phyloP scores from a whole-genome alignment of 2,888 invertebrate species.

The Campaea margaritaria region DNA sequence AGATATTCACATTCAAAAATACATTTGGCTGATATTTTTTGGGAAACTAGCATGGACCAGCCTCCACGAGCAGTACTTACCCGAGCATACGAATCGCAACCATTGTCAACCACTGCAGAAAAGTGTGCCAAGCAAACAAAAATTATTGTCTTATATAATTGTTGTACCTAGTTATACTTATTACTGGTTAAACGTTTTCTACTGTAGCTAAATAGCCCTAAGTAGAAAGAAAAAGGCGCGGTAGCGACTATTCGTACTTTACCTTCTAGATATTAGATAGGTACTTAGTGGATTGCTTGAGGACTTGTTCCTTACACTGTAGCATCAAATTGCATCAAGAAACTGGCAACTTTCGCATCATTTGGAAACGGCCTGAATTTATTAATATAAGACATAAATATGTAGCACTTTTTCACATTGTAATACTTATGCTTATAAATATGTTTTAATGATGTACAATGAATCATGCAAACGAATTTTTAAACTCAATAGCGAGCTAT shows the following conservation, averaged over 20 bases:
- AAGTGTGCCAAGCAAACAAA: slow-evolving; percentile 19
- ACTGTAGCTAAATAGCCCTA: slow-evolving; percentile 54
- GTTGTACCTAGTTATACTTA: slow-evolving; percentile 38
- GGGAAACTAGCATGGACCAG: no score
- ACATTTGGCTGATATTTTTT: no score
- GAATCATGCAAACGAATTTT: slow-evolving; percentile 35
- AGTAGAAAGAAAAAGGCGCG: slow-evolving; percentile 4
- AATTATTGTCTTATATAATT: slow-evolving; percentile 24
- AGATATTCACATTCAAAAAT: no score
- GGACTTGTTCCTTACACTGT: neutral
- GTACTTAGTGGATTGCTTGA: neutral
- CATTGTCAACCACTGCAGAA: no score
- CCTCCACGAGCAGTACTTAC: no score
- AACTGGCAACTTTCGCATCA: neutral
- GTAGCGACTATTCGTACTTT: slow-evolving; percentile 21
- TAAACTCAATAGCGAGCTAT: slow-evolving; percentile 15
- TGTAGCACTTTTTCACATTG: neutral
- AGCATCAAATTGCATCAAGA: neutral
- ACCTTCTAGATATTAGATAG: neutral
- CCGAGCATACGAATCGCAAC: no score
- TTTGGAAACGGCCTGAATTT: slow-evolving; percentile 4
- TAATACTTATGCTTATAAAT: slow-evolving; percentile 3
- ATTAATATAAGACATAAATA: neutral
- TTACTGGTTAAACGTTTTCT: slow-evolving; percentile 66
- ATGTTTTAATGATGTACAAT: slow-evolving; percentile 26